These are phyloP conservation scores for Mallotus villosus DNA, from an alignment of 2,797 vertebrate genomes.

Conservation along the genomic window DNA sequence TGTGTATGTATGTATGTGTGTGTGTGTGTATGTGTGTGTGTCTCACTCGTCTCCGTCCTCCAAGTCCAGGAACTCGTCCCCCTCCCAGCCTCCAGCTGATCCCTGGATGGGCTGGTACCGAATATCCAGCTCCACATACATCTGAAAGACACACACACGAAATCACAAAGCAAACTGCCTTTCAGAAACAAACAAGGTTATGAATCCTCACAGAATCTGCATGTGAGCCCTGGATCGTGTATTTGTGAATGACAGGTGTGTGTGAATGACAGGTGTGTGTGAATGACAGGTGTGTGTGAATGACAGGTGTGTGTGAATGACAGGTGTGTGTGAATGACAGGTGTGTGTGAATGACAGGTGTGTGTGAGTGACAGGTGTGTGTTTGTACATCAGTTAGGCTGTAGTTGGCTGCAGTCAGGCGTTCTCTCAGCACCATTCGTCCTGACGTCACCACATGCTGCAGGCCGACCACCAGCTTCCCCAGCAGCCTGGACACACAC, in stretches of 20 bases:
- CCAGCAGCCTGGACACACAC: conserved; percentile 76
- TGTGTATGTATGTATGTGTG: neutral
- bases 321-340: too few relatives aligned
- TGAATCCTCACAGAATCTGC: too few relatives aligned
- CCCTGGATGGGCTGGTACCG: conserved; percentile 87
- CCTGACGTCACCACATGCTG: conserved; percentile 83
- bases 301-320: too few relatives aligned
- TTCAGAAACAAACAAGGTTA: too few relatives aligned
- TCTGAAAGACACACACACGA: conserved; percentile 64
- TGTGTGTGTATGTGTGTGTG: neutral
- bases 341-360: too few relatives aligned
- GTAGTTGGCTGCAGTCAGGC: conserved; percentile 81
- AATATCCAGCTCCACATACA: conserved; percentile 88
- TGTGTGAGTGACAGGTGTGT: neutral
- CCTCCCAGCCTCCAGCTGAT: conserved; percentile 80
- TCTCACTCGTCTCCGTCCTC: conserved; percentile 80
- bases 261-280: neutral
- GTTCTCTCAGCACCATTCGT: conserved; percentile 81
- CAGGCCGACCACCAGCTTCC: conserved; percentile 85
- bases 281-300: neutral
- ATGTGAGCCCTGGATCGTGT: neutral
- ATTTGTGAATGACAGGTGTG: too few relatives aligned
- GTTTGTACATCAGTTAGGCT: conserved; percentile 77
- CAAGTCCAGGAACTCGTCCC: conserved; percentile 77
- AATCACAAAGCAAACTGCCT: neutral